These are phyloP conservation scores for Esox lucius DNA, from an alignment of 2,797 vertebrate species.

Conservation along the genomic window DNA sequence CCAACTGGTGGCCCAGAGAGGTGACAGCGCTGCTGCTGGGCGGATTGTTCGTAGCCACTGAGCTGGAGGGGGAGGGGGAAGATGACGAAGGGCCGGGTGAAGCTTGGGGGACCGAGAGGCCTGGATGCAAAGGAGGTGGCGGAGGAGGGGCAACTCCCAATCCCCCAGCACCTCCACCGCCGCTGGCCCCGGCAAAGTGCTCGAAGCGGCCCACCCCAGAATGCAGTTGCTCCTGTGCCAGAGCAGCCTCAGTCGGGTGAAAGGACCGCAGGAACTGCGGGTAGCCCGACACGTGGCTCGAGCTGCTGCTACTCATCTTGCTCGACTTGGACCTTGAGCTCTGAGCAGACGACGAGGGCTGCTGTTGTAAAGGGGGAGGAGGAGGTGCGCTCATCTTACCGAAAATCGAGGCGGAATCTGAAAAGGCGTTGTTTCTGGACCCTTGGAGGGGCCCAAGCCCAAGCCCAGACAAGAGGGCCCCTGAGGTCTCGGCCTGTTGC, in stretches of 20 bases:
- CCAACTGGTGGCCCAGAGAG: constrained; percentile 80
- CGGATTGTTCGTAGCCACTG: constrained; percentile 79
- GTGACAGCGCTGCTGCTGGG: constrained; percentile 80
- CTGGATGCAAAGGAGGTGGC: constrained; percentile 80
- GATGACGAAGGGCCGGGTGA: constrained; percentile 80
- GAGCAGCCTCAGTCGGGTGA: constrained; percentile 81
- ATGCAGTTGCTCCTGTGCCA: constrained; percentile 82
- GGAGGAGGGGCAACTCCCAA: constrained; percentile 82
- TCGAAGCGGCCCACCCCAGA: constrained; percentile 81
- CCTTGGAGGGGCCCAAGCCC: constrained; percentile 81
- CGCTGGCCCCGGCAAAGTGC: constrained; percentile 79
- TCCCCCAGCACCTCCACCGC: constrained; percentile 76
- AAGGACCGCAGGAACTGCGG: constrained; percentile 85
- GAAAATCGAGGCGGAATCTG: constrained; percentile 84
- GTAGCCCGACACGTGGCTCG: constrained; percentile 79
- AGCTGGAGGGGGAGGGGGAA: constrained; percentile 80
- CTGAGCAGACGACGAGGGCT: constrained; percentile 79
- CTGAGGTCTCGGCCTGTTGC: constrained; percentile 81
- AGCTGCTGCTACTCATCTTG: constrained; percentile 79
- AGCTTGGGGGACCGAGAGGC: constrained; percentile 79
- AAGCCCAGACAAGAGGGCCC: constrained; percentile 83
- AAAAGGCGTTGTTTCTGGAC: constrained; percentile 84
- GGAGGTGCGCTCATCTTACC: constrained; percentile 86
- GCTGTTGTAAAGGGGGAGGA: constrained; percentile 82
- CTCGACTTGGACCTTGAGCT: constrained; percentile 81